A percentile compares a stretch with the other conserved stretches of the same genome.
Evolutionary conservation across 2,797 vertebrate genomes (phyloP).

Genomic region (Rhinophrynus dorsalis): DNA sequence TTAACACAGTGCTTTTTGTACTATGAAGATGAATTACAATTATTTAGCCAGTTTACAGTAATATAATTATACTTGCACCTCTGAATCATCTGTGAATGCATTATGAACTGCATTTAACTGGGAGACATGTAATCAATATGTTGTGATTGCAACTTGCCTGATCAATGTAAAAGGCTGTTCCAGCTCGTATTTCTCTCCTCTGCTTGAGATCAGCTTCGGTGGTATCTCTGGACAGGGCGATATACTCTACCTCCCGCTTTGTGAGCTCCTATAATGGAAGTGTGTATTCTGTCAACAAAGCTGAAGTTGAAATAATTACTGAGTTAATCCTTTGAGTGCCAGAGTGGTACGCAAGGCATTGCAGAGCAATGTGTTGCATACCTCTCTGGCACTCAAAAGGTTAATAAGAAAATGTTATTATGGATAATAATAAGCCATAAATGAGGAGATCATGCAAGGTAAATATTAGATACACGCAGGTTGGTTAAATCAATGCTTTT

Average conservation of each 20-base stretch:
- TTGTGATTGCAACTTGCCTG: slow-evolving; percentile 72
- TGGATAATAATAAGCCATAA: too few relatives aligned
- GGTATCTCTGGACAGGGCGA: slow-evolving; percentile 90
- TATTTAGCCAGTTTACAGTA: slow-evolving; percentile 1
- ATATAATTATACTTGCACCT: not conserved
- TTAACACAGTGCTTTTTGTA: too few relatives aligned
- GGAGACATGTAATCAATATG: not conserved
- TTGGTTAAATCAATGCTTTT: too few relatives aligned
- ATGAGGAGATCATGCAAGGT: too few relatives aligned
- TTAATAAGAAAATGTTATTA: not conserved
- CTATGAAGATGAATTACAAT: too few relatives aligned
- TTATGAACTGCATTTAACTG: slow-evolving; percentile 19
- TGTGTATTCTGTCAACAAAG: too few relatives aligned
- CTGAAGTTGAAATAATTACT: too few relatives aligned
- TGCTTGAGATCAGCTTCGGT: slow-evolving; percentile 97
- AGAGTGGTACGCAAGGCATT: too few relatives aligned
- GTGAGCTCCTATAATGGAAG: slow-evolving; percentile 88
- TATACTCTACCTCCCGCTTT: slow-evolving; percentile 89
- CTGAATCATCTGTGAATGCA: slow-evolving; percentile 9
- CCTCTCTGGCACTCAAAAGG: too few relatives aligned
- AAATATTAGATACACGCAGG: too few relatives aligned
- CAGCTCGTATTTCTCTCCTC: slow-evolving; percentile 88
- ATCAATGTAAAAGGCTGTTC: slow-evolving; percentile 93
- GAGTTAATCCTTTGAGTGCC: too few relatives aligned
- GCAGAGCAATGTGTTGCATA: too few relatives aligned